Percentiles rank a stretch among this genome's conserved stretches.
Conservation (phyloP, 1,140 invertebrate species). For the Lasioglossum albipes region DNA sequence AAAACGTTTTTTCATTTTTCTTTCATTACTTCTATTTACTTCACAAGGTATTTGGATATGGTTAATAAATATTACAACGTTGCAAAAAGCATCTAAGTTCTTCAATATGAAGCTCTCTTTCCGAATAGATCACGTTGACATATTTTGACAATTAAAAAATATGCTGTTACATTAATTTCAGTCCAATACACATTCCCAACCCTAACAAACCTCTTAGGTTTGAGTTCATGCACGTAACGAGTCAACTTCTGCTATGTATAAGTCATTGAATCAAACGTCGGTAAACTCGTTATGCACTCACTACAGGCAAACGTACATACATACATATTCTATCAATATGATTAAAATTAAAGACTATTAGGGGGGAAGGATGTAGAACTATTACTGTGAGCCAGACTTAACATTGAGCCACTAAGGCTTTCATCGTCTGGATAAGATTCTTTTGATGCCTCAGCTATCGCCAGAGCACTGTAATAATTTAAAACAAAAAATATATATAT, state of each 20-base stretch:
- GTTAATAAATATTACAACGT: constrained; percentile 63
- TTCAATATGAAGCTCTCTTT: constrained; percentile 63
- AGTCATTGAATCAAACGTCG: constrained; percentile 59
- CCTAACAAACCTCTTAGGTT: constrained; percentile 54
- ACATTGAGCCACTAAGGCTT: constrained; percentile 95
- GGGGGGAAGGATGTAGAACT: constrained; percentile 93
- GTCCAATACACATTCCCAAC: constrained; percentile 68
- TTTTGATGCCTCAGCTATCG: constrained; percentile 92
- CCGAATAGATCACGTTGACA: constrained; percentile 56
- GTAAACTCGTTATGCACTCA: constrained; percentile 67
- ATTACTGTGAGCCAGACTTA: constrained; percentile 96
- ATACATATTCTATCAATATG: constrained; percentile 70
- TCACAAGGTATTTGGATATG: constrained; percentile 57
- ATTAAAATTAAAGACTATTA: constrained; percentile 87
- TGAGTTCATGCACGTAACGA: constrained; percentile 53
- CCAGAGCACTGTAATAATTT: constrained; percentile 87
- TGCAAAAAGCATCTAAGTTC: constrained; percentile 67
- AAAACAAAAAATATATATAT: constrained; percentile 56
- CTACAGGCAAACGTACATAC: constrained; percentile 73
- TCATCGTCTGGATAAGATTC: constrained; percentile 93
- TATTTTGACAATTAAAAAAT: constrained; percentile 62
- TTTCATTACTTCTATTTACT: constrained; percentile 49
- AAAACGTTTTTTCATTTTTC: constrained; percentile 38
- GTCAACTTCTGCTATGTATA: constrained; percentile 56
- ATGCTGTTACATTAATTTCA: constrained; percentile 63